Evolutionary conservation across 2,113 vertebrate genomes (phyloP).

Genomic region (Melanocharis versteri): DNA sequence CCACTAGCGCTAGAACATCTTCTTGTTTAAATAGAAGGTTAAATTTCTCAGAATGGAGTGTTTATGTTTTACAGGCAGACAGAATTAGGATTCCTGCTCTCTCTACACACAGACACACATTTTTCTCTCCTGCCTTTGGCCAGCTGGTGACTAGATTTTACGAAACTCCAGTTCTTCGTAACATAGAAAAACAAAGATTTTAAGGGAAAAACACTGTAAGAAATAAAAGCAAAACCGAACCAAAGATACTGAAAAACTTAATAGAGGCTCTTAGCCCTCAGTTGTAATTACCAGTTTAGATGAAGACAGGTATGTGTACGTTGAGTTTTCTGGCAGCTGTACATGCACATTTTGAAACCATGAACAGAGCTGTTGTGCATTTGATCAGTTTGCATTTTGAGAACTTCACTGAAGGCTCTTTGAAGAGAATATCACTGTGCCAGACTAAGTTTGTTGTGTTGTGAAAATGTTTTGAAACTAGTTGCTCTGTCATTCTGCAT

Average conservation of each 20-base stretch:
- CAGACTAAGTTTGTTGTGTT: not conserved
- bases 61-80: not conserved
- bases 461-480: constrained; percentile 19
- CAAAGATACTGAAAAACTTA: not conserved
- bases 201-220: not conserved
- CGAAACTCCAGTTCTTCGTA: not conserved
- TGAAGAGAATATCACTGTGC: not conserved
- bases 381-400: not conserved
- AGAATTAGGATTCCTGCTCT: not conserved
- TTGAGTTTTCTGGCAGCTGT: not conserved
- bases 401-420: not conserved
- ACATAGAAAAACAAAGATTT: not conserved
- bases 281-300: not conserved
- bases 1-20: not conserved
- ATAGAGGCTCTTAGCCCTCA: not conserved
- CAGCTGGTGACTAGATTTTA: not conserved
- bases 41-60: not conserved
- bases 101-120: not conserved
- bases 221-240: not conserved
- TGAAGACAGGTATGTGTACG: not conserved
- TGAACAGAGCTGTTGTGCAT: not conserved
- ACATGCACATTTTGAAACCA: accelerated
- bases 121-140: not conserved
- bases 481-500: not conserved
- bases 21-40: constrained; percentile 5